Evolutionary conservation across 2,113 vertebrate species (phyloP).

Genomic region (Cacatua alba): DNA sequence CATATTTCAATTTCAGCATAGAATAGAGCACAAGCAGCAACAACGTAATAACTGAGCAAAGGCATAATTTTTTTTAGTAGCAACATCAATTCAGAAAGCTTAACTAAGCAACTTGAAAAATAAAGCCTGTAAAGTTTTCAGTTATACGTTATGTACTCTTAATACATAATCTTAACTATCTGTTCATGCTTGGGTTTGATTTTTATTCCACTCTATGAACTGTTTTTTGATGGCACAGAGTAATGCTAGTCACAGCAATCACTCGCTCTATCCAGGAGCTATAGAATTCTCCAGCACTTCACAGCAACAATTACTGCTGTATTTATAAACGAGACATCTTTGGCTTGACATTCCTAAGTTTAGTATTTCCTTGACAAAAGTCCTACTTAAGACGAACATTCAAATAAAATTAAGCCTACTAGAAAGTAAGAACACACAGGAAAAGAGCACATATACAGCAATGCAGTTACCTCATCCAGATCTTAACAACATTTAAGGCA

Average conservation of each 20-base stretch:
- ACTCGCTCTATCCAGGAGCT: neutral
- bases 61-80: neutral
- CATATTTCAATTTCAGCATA: neutral
- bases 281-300: conserved; percentile 1
- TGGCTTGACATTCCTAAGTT: neutral
- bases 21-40: neutral
- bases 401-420: neutral
- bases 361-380: conserved; percentile 18
- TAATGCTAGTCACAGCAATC: neutral
- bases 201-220: conserved; percentile 4
- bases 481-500: neutral
- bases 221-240: neutral
- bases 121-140: neutral
- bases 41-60: neutral
- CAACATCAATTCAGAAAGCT: conserved; percentile 2
- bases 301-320: conserved; percentile 1
- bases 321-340: neutral
- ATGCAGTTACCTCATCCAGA: neutral
- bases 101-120: conserved; percentile 13
- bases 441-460: neutral
- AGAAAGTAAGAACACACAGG: neutral
- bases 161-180: conserved; percentile 8
- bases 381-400: conserved; percentile 2
- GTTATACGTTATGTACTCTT: neutral
- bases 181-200: neutral